Percentiles rank a stretch among this genome's conserved stretches.
Evolutionary conservation across 2,797 vertebrate species (phyloP).

Genomic region (Cryptoprocta ferox): DNA sequence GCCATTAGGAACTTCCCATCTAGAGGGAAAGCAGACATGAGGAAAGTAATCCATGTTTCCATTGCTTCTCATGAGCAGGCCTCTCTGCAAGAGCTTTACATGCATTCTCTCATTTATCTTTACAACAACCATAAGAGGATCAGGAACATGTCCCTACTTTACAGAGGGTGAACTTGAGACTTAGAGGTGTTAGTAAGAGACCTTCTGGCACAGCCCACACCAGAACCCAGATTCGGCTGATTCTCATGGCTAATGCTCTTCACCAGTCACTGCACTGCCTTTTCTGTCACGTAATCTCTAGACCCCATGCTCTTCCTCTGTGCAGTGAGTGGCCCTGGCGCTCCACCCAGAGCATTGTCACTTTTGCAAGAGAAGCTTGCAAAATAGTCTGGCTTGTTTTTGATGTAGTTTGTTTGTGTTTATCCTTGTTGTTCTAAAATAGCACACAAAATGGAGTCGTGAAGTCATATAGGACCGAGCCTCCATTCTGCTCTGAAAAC

Average conservation of each 20-base stretch:
- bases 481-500: not conserved
- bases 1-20: not conserved
- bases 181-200: not conserved
- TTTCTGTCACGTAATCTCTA: not conserved
- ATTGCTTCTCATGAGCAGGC: not conserved
- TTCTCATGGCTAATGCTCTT: accelerated
- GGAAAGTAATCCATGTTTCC: not conserved
- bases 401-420: not conserved
- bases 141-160: not conserved
- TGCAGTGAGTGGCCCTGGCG: not conserved
- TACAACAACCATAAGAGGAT: not conserved
- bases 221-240: not conserved
- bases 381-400: no score
- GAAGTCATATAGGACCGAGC: not conserved
- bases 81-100: not conserved
- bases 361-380: not conserved
- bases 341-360: not conserved
- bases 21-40: not conserved
- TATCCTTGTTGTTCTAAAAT: not conserved
- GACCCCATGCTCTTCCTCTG: not conserved
- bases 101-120: not conserved
- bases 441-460: not conserved
- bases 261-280: accelerated
- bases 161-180: not conserved
- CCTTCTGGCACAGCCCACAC: not conserved